Base-by-base conservation (phyloP, 1,140 invertebrate species). In the Monochamus saltuarius region DNA sequence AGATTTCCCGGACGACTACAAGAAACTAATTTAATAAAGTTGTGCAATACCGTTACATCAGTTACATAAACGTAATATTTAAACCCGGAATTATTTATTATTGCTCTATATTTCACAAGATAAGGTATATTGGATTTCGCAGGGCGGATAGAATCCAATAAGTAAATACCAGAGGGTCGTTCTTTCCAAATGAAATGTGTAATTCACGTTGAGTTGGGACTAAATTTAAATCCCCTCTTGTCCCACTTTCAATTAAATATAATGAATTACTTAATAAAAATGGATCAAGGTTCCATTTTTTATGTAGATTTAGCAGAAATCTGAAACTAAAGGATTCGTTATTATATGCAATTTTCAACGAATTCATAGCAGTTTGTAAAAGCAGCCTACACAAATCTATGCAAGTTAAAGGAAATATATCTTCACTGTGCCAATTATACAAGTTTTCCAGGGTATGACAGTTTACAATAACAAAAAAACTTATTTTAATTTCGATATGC, bases 171-270 rank as follows among this genome's bases (percentile, higher is more conserved):
- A 51, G 61, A 66, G 61, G 58, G 65, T 66, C 65, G 61, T 66
- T 66, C 65, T 66, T 66, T 63, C 58, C 49, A 66, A 66, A 66
- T 66, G 65, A 63, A 66, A 66, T 66, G 65, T 66, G 65, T 63
- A 66, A 66, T 66, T 66, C 61, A 52, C 57, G 55, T 49, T 29
- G 55, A 61, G 60, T 61, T 60, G 52, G 54, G 53, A 60, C 56
- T 60, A 60, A 66, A 62, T 66, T 66, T 62, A 56, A 62, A 62
- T 66, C 60, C 50, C 37, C 36, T 14, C 17, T 19, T 51, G 22
- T 6, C 14, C 14, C 22, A 29, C 22, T 29, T 29, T 40, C 11
- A 13, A 40, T 40, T 40, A 40, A 40, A 40, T 13, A 13, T n/a
- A 40, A 13, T 40, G 11, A 13, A 40, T 40, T 13, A 40, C 14